Evolutionary conservation across 2,113 vertebrate species (phyloP), one percentile per base, ranked within the genome.

Genomic region (Laterallus jamaicensis): DNA sequence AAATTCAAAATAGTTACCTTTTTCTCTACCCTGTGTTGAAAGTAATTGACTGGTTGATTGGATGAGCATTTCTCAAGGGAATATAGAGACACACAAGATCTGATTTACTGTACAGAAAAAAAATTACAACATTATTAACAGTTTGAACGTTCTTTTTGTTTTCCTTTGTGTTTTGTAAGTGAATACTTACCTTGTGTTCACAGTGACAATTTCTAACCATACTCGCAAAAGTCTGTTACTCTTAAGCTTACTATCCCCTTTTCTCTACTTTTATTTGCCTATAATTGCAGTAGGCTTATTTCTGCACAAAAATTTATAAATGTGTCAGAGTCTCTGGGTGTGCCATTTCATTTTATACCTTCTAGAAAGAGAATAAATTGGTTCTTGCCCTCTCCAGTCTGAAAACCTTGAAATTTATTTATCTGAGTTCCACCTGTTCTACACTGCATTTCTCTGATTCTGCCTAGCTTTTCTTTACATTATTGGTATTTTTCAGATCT

Each of bases 171-270:
- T 58, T 69, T 82, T 37, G 31, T 58, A n/a, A 54, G 49, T 79
- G 35, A 86, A 32, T 25, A 14, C 25, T 37, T 71, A 39, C 20
- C 6, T 32, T 44, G 7, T 56, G 16, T 73, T 89, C 29, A 80
- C n/a, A 47, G 10, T 56, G 35, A 49, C 42, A 24, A 37, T 68
- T 82, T 79, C 32, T 66, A 49, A 22, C 32, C 15, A 39, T 52
- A 32, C 3, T 1, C 3, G 2, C 2, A 0, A 15, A 60, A 24
- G 32, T 64, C 5, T 29, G 20, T 81, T 84, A 44, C 37, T 47
- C 39, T 60, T 59, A 56, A 37, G 28, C 29, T 85, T 26, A 71
- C 10, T 40, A 9, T 50, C 17, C 40, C 24, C 15, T 49, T 87
- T 84, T 25, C 49, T 91, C 22, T 86, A 2, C 49, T 74, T 64